Conservation (phyloP, 2,888 invertebrate species). For the Galerucella calmariensis region DNA sequence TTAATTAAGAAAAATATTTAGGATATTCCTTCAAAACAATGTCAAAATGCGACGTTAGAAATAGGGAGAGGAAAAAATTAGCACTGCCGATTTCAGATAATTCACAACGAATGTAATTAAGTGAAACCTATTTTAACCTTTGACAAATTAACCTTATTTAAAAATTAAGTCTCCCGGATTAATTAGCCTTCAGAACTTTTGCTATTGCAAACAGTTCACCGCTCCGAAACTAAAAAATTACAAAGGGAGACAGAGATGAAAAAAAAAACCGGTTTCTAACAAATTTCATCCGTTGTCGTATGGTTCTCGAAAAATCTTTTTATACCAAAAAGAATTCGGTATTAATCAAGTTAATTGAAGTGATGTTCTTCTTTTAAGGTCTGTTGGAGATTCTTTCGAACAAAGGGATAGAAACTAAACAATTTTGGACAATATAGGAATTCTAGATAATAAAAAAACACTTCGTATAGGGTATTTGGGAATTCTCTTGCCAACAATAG, state of each 20-base stretch:
- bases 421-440: too few species aligned
- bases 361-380: neutral
- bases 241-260: neutral
- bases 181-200: slow-evolving; percentile 2
- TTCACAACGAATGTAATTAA: neutral
- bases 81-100: neutral
- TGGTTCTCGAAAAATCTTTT: neutral
- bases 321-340: neutral
- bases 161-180: neutral
- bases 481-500: too few species aligned
- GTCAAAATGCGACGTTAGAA: too few species aligned
- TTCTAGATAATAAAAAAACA: too few species aligned
- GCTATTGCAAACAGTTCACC: neutral
- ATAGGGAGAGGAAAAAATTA: too few species aligned
- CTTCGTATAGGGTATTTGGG: too few species aligned
- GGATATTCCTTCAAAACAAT: too few species aligned
- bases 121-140: neutral
- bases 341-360: slow-evolving; percentile 2
- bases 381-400: neutral
- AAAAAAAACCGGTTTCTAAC: neutral
- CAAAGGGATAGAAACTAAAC: neutral
- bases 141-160: neutral
- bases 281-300: neutral
- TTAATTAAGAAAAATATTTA: too few species aligned
- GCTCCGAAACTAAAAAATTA: neutral